These are phyloP conservation scores for Dryoscopus gambensis DNA, from an alignment of 2,113 vertebrate species.

Conservation along the genomic window DNA sequence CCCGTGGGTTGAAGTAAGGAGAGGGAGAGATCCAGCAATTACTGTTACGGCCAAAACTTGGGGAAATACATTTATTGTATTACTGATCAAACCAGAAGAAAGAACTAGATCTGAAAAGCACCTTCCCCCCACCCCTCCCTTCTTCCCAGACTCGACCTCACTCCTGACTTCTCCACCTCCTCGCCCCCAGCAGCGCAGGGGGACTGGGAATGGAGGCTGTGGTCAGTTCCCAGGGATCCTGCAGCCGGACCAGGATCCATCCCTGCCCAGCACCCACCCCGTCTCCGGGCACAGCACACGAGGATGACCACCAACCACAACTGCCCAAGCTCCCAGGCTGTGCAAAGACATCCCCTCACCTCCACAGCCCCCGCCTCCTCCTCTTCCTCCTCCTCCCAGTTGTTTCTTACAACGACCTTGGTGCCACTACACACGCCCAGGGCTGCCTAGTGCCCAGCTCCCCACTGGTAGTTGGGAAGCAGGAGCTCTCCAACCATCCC, in stretches of 20 bases:
- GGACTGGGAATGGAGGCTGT: background rate
- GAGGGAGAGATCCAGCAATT: background rate
- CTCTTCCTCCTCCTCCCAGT: background rate
- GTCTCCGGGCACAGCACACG: background rate
- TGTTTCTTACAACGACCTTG: background rate
- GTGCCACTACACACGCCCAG: fast-evolving
- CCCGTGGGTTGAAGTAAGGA: background rate
- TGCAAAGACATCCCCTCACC: background rate
- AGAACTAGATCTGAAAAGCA: background rate
- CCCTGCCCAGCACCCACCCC: background rate
- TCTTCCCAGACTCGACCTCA: background rate
- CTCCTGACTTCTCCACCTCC: background rate
- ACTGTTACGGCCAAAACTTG: background rate
- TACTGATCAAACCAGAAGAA: background rate
- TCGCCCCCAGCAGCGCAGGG: background rate
- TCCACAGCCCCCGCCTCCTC: background rate
- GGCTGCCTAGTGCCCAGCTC: background rate
- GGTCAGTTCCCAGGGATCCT: background rate
- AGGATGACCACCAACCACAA: background rate
- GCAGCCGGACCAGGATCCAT: background rate
- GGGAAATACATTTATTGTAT: background rate
- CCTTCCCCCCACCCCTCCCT: background rate
- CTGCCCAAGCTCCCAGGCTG: background rate
- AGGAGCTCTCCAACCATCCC: background rate
- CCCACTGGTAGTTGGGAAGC: background rate